phyloP scores from a whole-genome alignment of 1,140 invertebrate species.

The Venustaconcha ellipsiformis region DNA sequence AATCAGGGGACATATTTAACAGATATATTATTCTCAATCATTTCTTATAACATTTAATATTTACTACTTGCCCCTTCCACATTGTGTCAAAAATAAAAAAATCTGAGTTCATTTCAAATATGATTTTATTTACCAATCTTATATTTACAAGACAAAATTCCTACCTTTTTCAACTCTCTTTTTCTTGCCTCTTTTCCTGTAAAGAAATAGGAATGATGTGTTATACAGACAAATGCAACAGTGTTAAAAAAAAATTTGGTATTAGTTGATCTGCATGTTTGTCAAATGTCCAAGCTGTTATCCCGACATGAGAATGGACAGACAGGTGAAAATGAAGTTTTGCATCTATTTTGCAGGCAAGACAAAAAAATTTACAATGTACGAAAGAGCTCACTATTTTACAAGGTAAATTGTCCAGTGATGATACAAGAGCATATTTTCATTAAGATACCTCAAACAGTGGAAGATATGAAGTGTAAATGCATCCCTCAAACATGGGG shows the following conservation, averaged over 20 bases:
- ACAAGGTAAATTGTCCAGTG: too few species aligned
- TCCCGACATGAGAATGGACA: neutral
- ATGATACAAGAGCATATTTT: too few species aligned
- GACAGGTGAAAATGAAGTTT: neutral
- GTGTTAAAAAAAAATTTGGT: neutral
- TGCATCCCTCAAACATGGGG: too few species aligned
- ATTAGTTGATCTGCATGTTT: neutral
- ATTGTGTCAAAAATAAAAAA: too few species aligned
- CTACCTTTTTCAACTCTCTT: conserved; percentile 92
- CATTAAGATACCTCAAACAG: too few species aligned
- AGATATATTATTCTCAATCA: neutral
- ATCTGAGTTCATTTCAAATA: too few species aligned
- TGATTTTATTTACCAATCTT: too few species aligned
- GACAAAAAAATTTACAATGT: neutral
- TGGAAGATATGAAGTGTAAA: too few species aligned
- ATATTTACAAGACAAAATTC: neutral
- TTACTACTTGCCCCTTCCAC: too few species aligned
- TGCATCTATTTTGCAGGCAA: neutral
- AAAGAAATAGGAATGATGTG: conserved; percentile 42
- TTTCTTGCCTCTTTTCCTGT: conserved; percentile 96
- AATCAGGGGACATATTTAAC: too few species aligned
- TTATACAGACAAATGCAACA: neutral
- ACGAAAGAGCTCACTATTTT: too few species aligned
- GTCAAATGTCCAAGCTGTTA: neutral
- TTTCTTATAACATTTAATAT: too few species aligned